phyloP scores from a whole-genome alignment of 1,140 invertebrate genomes.

The Drosophila lini region DNA sequence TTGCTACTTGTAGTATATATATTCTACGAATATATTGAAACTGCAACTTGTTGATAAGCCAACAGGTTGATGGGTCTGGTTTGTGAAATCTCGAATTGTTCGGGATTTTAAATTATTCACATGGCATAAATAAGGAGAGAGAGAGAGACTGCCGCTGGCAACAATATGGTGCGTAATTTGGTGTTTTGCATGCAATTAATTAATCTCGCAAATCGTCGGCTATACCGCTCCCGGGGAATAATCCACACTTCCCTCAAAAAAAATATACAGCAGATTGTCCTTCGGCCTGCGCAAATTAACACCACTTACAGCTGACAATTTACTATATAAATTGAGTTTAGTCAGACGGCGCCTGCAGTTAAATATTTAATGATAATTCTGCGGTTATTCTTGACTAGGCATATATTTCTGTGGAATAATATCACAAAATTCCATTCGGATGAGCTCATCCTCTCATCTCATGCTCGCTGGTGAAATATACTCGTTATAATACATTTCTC shows the following conservation, averaged over 20 bases:
- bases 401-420: constrained; percentile 40
- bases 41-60: constrained; percentile 43
- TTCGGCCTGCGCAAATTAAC: constrained; percentile 22
- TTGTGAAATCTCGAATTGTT: constrained; percentile 26
- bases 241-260: constrained; percentile 1
- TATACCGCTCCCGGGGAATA: constrained; percentile 9
- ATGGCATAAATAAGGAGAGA: constrained; percentile 36
- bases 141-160: constrained; percentile 35
- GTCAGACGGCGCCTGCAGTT: constrained; percentile 32
- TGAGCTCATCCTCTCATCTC: constrained; percentile 37
- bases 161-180: constrained; percentile 73
- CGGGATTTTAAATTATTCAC: constrained; percentile 42
- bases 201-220: constrained; percentile 43
- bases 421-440: constrained; percentile 55
- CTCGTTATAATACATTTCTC: constrained; percentile 46
- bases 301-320: constrained; percentile 51
- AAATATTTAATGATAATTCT: constrained; percentile 43
- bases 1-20: constrained; percentile 3
- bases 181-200: constrained; percentile 75
- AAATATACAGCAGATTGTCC: constrained; percentile 10
- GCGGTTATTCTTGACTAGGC: constrained; percentile 14
- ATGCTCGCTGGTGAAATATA: constrained; percentile 16
- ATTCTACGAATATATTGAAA: constrained; percentile 28
- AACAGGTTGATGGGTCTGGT: constrained; percentile 32
- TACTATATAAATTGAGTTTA: constrained; percentile 34